These are phyloP conservation scores for Caranx melampygus DNA, from an alignment of 2,113 vertebrate genomes.

Conservation along the genomic window DNA sequence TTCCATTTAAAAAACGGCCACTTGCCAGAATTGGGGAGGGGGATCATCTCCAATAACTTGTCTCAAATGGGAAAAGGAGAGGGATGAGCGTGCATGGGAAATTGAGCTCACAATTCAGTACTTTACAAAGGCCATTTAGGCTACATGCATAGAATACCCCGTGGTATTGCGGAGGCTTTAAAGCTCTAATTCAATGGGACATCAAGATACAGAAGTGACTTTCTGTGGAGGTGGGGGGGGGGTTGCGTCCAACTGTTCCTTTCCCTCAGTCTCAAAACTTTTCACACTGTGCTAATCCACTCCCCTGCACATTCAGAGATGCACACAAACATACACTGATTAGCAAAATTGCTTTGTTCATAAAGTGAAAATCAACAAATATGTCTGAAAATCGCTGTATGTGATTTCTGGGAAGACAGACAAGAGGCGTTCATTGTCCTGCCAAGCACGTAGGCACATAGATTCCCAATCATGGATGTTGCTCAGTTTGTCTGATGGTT, in stretches of 20 bases:
- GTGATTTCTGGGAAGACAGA: constrained; percentile 46
- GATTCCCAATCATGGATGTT: constrained; percentile 75
- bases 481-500: constrained; percentile 65
- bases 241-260: constrained; percentile 53
- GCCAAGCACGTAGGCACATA: constrained; percentile 63
- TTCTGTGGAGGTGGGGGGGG: constrained; percentile 4
- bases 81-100: constrained; percentile 71
- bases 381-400: constrained; percentile 25
- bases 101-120: constrained; percentile 73
- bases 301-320: constrained; percentile 11
- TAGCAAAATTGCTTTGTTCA: constrained; percentile 28
- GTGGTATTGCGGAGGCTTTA: constrained; percentile 58
- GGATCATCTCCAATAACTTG: constrained; percentile 81
- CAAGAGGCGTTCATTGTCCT: constrained; percentile 51
- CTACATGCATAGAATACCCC: constrained; percentile 67
- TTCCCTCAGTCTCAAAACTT: constrained; percentile 36
- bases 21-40: constrained; percentile 58
- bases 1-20: constrained; percentile 76
- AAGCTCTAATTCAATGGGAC: constrained; percentile 59
- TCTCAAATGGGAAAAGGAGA: constrained; percentile 74
- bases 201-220: constrained; percentile 39
- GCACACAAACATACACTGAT: constrained; percentile 33
- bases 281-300: constrained; percentile 19
- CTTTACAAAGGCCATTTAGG: constrained; percentile 73
- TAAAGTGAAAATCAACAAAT: constrained; percentile 49